Percentiles rank a stretch among this genome's conserved stretches.
Evolutionary conservation across 2,113 vertebrate species (phyloP).

Genomic region (Thamnaconus septentrionalis): DNA sequence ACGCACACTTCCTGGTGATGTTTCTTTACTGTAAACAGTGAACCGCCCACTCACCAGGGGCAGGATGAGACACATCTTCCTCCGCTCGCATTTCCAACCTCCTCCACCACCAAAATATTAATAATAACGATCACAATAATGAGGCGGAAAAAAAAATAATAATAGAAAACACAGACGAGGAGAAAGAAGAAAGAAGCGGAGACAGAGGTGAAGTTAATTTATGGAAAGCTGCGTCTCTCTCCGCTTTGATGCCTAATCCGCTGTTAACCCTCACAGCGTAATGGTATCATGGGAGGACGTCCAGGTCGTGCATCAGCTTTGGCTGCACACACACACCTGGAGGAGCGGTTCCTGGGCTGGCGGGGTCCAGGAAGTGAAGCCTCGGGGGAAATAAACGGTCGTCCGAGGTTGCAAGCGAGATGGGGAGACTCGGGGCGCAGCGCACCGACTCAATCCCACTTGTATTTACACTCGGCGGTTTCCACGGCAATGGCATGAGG

Average conservation of each 20-base stretch:
- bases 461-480: constrained; percentile 56
- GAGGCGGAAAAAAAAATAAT: constrained; percentile 22
- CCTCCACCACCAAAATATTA: not conserved
- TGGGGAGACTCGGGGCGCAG: constrained; percentile 28
- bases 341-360: too few species aligned
- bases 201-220: constrained; percentile 64
- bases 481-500: constrained; percentile 51
- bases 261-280: constrained; percentile 46
- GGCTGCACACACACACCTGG: constrained; percentile 20
- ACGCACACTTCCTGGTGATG: not conserved
- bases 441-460: constrained; percentile 44
- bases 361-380: not conserved
- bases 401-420: constrained; percentile 38
- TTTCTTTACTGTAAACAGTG: not conserved
- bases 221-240: constrained; percentile 53
- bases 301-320: not conserved
- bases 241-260: constrained; percentile 61
- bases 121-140: constrained; percentile 23
- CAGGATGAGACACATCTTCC: constrained; percentile 47
- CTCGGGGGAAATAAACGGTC: constrained; percentile 59
- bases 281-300: not conserved
- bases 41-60: constrained; percentile 27
- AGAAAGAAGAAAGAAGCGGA: constrained; percentile 44
- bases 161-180: too few species aligned
- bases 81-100: constrained; percentile 44